phyloP scores from a whole-genome alignment of 64 coral and sea anemone genomes.

The Montipora foliosa region DNA sequence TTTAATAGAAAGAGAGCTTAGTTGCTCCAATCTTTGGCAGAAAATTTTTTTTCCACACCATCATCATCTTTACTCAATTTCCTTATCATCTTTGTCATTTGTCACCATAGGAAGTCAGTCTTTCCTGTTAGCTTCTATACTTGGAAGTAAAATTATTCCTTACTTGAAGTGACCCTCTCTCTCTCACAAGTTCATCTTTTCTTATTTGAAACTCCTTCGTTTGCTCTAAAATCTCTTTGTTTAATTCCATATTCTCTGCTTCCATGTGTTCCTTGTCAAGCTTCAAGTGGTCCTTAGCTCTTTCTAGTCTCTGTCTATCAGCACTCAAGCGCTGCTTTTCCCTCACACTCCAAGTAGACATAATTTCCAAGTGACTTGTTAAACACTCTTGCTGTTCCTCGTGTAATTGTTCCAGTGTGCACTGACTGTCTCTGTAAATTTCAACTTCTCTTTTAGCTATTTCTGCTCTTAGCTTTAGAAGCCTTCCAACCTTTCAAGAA shows the following conservation, averaged over 20 bases:
- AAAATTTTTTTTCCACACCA: too few species aligned
- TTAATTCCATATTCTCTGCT: constrained; percentile 27
- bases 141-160: neutral
- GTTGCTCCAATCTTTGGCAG: too few species aligned
- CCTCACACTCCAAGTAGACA: neutral
- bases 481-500: constrained; percentile 34
- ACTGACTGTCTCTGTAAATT: constrained; percentile 31
- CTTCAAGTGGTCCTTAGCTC: constrained; percentile 51
- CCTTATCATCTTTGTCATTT: neutral
- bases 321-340: constrained; percentile 56
- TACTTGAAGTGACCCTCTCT: constrained; percentile 42
- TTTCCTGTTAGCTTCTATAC: neutral
- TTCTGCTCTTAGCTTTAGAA: constrained; percentile 51
- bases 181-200: constrained; percentile 13
- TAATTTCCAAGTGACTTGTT: neutral
- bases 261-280: constrained; percentile 62
- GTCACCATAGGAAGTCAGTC: neutral
- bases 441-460: constrained; percentile 18
- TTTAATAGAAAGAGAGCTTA: too few species aligned
- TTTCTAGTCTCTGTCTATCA: constrained; percentile 57
- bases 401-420: constrained; percentile 23
- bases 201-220: constrained; percentile 46
- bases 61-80: too few species aligned
- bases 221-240: constrained; percentile 48
- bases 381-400: constrained; percentile 57